phyloP scores from a whole-genome alignment of 2,113 vertebrate species.

The Carollia perspicillata region DNA sequence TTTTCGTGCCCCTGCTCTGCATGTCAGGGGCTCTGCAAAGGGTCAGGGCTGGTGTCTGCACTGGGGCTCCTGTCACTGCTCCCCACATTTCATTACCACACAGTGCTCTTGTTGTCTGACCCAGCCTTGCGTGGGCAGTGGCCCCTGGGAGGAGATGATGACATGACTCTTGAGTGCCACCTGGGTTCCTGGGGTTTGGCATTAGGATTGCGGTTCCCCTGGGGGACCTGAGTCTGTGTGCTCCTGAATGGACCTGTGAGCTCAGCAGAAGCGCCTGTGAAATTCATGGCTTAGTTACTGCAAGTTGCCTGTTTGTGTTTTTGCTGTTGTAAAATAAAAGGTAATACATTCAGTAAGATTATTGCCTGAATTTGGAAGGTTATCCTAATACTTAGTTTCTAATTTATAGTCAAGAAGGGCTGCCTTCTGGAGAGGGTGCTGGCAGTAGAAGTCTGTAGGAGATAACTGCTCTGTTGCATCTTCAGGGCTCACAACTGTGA shows the following conservation, averaged over 20 bases:
- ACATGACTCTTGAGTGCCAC: background rate
- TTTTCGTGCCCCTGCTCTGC: background rate
- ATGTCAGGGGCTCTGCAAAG: background rate
- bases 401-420: background rate
- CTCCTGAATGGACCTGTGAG: background rate
- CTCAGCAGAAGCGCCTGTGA: background rate
- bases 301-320: background rate
- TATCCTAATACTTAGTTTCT: background rate
- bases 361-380: background rate
- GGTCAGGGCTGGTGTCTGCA: background rate
- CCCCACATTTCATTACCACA: background rate
- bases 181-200: background rate
- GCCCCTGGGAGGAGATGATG: background rate
- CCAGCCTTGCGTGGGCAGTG: background rate
- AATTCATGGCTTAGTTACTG: background rate
- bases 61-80: background rate
- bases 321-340: background rate
- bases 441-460: background rate
- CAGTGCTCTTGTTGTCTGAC: background rate
- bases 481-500: background rate
- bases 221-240: background rate
- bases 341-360: background rate
- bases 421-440: background rate
- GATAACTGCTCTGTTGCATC: background rate
- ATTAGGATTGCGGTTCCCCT: background rate